Evolutionary conservation across 2,888 invertebrate species (phyloP), one percentile per base, ranked within the genome.

Genomic region (Tholera decimalis): DNA sequence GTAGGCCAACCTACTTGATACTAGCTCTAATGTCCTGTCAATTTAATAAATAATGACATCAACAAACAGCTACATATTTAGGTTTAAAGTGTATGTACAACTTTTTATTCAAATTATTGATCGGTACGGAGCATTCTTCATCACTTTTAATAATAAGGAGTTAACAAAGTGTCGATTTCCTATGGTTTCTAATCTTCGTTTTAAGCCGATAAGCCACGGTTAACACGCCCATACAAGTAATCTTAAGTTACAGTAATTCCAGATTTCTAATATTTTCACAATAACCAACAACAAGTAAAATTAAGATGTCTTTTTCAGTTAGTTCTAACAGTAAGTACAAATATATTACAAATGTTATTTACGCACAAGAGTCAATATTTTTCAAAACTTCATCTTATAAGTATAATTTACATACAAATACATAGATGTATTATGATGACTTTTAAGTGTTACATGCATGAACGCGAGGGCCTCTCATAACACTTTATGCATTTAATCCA

Each of bases 1-100:
- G 28, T 5, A 43, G 18, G 11, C 44, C 39, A 72, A 73, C 65
- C 73, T 59, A 60, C 73, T 75, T 73, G 67, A 78, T 76, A 73
- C 78, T 77, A 39, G 62, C 49, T n/a, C n/a, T 56, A 65, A 53
- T 73, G 46, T 57, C 46, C 54, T 49, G 56, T 49, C 43, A 62
- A 66, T 63, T 49, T 18, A 57, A 47, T 44, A 58, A 76, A 61
- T 69, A 47, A 72, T 57, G 44, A 66, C 49, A 53, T 59, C 60
- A 56, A 53, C 44, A 59, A 73, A 46, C 63, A 63, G 15, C 20
- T 47, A n/a, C n/a, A n/a, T n/a, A 57, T 50, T 37, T 49, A 59
- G 39, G 37, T 58, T 54, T 24, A 28, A 67, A 50, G 26, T 60
- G 15, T 43, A 49, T 51, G 58, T 13, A n/a, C n/a, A n/a, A n/a